Base-by-base conservation (phyloP, 2,797 vertebrate species). In the Acipenser transmontanus region DNA sequence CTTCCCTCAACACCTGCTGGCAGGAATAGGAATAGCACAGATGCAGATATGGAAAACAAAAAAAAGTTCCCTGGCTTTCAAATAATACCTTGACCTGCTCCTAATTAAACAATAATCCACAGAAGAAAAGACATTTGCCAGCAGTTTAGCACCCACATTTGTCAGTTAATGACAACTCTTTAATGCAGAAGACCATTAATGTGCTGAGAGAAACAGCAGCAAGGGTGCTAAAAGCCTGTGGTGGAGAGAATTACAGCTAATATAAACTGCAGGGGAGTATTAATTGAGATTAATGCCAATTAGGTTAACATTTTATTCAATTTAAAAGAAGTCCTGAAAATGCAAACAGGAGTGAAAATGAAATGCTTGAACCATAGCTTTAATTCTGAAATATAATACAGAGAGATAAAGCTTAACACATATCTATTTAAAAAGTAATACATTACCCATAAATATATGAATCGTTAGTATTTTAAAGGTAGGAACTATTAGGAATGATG, bases 181-280 rank as follows among this genome's bases (percentile, higher is more conserved):
- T 13, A 7, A 57, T n/a, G 54, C 14, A 11, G 10, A 66, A 47
- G 64, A 48, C 57, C 64, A 66, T n/a, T 59, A 66, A 59, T 20
- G 17, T 47, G 47, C 9, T 7, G 11, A 57, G 14, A 7, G 54
- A 57, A 57, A n/a, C 11, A 13, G 14, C 12, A 57, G 12, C 6
- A 57, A 57, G 14, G 54, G 54, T 57, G 54, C 12, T 57, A 57
- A 57, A 57, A 57, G 54, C 9, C 12, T 57, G 9, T 57, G 54
- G 12, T 57, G 54, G 54, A 57, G 54, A 13, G 54, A 57, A 57
- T 57, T 57, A 57, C 54, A 5, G 54, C 14, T 57, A 57, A 57
- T 57, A 57, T 57, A 57, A 57, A 57, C 54, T 57, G 54, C 54
- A 57, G 54, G 54, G 54, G 54, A 57, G 54, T 57, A 7, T 57